These are phyloP conservation scores for Eucidaris tribuloides DNA, from an alignment of 35 echinoderm and acorn worm species.

Conservation along the genomic window DNA sequence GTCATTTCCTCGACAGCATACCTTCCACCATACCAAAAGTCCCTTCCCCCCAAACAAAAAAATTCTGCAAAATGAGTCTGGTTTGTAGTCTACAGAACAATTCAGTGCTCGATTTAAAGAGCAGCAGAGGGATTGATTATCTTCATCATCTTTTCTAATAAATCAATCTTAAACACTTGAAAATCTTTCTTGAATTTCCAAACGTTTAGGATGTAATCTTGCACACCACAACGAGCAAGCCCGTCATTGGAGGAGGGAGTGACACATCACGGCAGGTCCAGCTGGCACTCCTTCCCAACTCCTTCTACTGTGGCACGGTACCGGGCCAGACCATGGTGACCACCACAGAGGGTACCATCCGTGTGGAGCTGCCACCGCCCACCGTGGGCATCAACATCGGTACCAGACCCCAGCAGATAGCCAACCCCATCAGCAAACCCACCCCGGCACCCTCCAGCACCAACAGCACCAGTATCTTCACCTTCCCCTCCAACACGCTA, in stretches of 20 bases:
- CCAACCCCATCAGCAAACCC: not conserved
- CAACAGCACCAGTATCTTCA: conserved; percentile 5
- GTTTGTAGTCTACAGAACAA: too few relatives aligned
- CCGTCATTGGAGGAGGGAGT: not conserved
- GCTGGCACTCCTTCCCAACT: conserved; percentile 25
- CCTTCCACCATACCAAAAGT: too few relatives aligned
- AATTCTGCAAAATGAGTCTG: too few relatives aligned
- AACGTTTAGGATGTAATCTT: conserved; percentile 11
- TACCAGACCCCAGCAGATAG: conserved; percentile 7
- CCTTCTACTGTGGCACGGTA: conserved; percentile 32
- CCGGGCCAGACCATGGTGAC: conserved; percentile 19
- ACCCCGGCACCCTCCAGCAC: not conserved
- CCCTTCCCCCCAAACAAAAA: too few relatives aligned
- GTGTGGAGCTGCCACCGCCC: conserved; percentile 58
- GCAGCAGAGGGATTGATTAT: too few relatives aligned
- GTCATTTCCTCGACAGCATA: too few relatives aligned
- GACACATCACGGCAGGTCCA: conserved; percentile 18
- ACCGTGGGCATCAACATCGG: conserved; percentile 70
- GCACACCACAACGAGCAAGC: not conserved
- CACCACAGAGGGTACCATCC: conserved; percentile 48
- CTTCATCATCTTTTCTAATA: too few relatives aligned
- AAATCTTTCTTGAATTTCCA: too few relatives aligned
- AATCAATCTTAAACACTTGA: too few relatives aligned
- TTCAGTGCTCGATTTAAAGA: too few relatives aligned
- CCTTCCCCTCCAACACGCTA: not conserved